These are phyloP conservation scores for Cephus rjabovi DNA, from an alignment of 2,888 invertebrate genomes.

Conservation along the genomic window DNA sequence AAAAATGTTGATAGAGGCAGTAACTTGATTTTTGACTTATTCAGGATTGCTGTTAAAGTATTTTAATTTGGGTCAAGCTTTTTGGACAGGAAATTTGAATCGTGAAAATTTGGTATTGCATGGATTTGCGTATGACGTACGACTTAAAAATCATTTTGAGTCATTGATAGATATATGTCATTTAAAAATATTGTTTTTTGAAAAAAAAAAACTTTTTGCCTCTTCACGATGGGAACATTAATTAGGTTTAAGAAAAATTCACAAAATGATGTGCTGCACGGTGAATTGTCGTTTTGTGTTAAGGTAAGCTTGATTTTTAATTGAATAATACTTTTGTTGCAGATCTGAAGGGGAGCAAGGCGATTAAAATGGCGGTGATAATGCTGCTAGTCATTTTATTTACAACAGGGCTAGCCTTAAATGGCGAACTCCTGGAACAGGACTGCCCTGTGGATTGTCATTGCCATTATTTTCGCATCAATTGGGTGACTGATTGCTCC, in stretches of 20 bases:
- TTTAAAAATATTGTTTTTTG: not conserved
- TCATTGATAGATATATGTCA: too few relatives aligned
- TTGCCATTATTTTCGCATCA: conserved; percentile 80
- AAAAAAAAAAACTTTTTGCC: not conserved
- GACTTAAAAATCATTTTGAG: too few relatives aligned
- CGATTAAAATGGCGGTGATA: conserved; percentile 38
- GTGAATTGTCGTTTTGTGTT: not conserved
- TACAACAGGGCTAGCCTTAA: conserved; percentile 60
- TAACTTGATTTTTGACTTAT: too few relatives aligned
- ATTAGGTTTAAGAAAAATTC: not conserved
- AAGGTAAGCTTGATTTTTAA: not conserved
- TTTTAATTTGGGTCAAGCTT: not conserved
- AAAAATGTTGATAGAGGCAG: not conserved
- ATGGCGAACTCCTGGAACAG: conserved; percentile 75
- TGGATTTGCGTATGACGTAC: too few relatives aligned
- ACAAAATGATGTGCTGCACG: not conserved
- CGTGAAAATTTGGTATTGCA: not conserved
- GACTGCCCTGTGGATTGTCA: conserved; percentile 82
- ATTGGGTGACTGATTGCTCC: conserved; percentile 83
- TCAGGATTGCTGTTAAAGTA: not conserved
- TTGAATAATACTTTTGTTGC: not conserved
- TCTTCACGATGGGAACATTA: not conserved
- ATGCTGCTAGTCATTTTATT: conserved; percentile 33
- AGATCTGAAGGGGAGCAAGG: not conserved
- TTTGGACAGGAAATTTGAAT: not conserved